Percentiles rank a stretch among this genome's conserved stretches.
These are phyloP conservation scores for Chrysochloris asiatica DNA, from an alignment of 2,113 vertebrate genomes.

Conservation along the genomic window DNA sequence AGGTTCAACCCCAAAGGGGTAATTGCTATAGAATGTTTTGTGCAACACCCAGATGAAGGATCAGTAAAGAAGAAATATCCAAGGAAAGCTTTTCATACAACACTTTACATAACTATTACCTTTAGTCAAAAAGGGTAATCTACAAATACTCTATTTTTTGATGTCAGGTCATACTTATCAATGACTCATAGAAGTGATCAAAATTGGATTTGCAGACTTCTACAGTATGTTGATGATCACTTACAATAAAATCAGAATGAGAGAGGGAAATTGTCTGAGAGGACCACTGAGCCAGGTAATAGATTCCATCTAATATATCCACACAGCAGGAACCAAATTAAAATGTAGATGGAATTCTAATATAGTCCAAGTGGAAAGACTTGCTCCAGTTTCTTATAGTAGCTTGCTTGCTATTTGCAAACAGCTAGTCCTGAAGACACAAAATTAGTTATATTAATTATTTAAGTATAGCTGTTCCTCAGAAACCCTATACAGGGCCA, in stretches of 20 bases:
- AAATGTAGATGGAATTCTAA: conserved; percentile 83
- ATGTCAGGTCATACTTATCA: conserved; percentile 59
- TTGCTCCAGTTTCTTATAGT: conserved; percentile 59
- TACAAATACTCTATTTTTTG: conserved; percentile 56
- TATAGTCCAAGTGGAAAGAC: conserved; percentile 74
- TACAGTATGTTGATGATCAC: conserved; percentile 69
- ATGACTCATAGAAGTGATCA: conserved; percentile 69
- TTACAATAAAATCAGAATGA: conserved; percentile 83
- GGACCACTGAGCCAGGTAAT: conserved; percentile 83
- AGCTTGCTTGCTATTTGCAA: conserved; percentile 57
- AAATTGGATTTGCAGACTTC: conserved; percentile 79
- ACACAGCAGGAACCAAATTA: conserved; percentile 82
- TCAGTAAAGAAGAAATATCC: conserved; percentile 47
- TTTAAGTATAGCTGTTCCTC: too few species aligned
- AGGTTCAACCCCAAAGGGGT: conserved; percentile 36
- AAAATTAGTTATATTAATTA: conserved; percentile 69
- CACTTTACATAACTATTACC: not conserved
- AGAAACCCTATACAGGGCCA: too few species aligned
- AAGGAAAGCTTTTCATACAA: conserved; percentile 51
- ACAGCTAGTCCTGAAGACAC: conserved; percentile 56
- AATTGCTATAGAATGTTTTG: conserved; percentile 47
- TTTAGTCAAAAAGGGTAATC: conserved; percentile 54
- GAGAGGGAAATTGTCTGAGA: conserved; percentile 80
- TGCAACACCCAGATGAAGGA: conserved; percentile 38
- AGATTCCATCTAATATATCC: conserved; percentile 79